These are phyloP conservation scores for Sycophaga agraensis DNA, from an alignment of 1,140 invertebrate species.

Conservation along the genomic window DNA sequence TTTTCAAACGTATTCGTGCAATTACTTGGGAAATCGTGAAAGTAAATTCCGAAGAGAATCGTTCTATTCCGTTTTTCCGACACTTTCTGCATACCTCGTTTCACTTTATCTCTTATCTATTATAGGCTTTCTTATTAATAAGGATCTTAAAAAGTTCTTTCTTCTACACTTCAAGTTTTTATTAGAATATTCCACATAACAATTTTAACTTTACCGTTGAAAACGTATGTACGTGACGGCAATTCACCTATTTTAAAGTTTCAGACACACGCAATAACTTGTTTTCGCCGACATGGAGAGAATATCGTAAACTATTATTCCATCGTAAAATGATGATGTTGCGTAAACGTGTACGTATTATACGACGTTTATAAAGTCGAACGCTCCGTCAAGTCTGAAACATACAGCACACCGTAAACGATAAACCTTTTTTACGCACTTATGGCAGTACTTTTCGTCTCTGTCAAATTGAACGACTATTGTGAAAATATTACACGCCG, in stretches of 20 bases:
- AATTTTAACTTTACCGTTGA: conserved; percentile 6
- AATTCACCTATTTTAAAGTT: conserved; percentile 21
- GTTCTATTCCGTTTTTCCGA: no score
- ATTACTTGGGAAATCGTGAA: no score
- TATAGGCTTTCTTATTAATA: no score
- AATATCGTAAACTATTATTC: conserved; percentile 26
- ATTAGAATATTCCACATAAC: background rate
- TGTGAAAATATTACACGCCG: conserved; percentile 9
- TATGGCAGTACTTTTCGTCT: conserved; percentile 7
- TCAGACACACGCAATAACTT: conserved; percentile 21
- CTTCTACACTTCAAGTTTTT: conserved; percentile 3
- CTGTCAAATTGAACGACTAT: conserved; percentile 14
- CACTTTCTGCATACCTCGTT: no score
- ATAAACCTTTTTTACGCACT: conserved; percentile 20
- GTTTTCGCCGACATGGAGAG: conserved; percentile 20
- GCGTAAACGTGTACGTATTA: conserved; percentile 21
- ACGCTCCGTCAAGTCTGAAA: conserved; percentile 23
- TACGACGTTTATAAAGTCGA: conserved; percentile 29
- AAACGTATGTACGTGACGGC: conserved; percentile 4
- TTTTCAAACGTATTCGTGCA: no score
- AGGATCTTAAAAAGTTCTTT: no score
- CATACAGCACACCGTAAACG: conserved; percentile 9
- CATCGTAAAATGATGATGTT: conserved; percentile 25
- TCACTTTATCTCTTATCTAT: no score
- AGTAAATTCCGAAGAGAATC: no score